Base-by-base conservation (phyloP, 2,113 vertebrate species). In the Sphaerodactylus townsendi region DNA sequence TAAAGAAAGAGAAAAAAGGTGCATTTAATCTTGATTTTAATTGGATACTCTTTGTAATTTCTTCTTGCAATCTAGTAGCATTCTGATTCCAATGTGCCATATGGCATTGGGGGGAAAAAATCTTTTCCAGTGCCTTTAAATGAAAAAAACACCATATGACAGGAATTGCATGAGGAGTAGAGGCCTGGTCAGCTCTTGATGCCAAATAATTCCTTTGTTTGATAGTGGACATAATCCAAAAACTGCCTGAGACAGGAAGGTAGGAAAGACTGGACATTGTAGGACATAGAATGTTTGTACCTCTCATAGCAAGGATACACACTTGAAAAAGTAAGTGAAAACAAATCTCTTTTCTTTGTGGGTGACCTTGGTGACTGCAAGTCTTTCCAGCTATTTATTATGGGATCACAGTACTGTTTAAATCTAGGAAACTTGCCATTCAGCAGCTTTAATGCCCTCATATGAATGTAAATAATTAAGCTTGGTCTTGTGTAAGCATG, bases 231-330 rank as follows among this genome's bases (percentile, higher is more conserved):
- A 3, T 78, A 83, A 90, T 87, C 80, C 56, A 82, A 90, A 89
- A 90, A 30, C 59, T 88, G 69, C 85, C 85, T 83, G 77, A 87
- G 82, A 83, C 87, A 89, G 82, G 81, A 93, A 89, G 39, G 23
- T 3, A 19, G 84, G 85, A 87, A 46, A n/a, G 87, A 87, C 65
- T 86, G 44, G 28, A 78, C 72, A 89, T 88, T 89, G 72, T 59
- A 81, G 37, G 70, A 88, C 82, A 84, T 3, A 0, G 11, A 79
- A 7, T 73, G 50, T 79, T 85, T 9, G 81, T 62, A 64, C 50
- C n/a, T 82, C 79, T 75, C 75, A 89, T 74, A 64, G 28, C 8
- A 39, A 5, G 21, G 53, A 53, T 9, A 25, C 33, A 35, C 14
- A 35, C 14, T 17, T 69, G 33, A 14, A 35, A 13, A 35, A 44